Conservation (phyloP, 2,113 vertebrate genomes). For the Tringa solitaria region DNA sequence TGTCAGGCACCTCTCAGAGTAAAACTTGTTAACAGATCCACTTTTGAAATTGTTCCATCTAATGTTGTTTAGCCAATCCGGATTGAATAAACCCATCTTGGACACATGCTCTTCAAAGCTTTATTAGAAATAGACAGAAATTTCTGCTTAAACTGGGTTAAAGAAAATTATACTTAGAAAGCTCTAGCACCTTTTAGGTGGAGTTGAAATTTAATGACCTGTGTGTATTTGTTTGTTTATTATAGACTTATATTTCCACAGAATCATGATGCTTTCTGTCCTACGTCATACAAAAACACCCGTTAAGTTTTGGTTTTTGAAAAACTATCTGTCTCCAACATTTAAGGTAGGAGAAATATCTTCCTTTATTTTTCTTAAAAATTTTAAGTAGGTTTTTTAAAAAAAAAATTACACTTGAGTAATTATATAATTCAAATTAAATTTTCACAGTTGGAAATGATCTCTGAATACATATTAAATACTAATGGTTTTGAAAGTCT, state of each 20-base stretch:
- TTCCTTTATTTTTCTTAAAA: background rate
- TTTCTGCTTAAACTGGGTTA: background rate
- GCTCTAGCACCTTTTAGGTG: background rate
- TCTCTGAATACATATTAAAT: background rate
- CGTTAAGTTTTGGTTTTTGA: conserved; percentile 99
- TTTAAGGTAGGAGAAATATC: conserved; percentile 86
- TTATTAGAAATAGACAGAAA: background rate
- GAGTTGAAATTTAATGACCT: background rate
- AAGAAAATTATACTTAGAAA: background rate
- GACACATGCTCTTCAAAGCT: background rate
- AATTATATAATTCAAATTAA: background rate
- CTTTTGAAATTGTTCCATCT: background rate
- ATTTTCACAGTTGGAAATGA: background rate
- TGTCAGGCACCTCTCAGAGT: background rate
- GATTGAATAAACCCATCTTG: background rate
- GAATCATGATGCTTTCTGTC: conserved; percentile 99
- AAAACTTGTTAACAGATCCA: background rate
- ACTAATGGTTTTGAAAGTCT: background rate
- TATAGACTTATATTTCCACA: conserved; percentile 71
- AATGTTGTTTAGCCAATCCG: background rate
- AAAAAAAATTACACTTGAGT: background rate
- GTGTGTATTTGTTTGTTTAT: conserved; percentile 11
- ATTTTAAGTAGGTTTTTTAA: background rate
- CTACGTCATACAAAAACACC: conserved; percentile 90
- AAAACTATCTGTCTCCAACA: conserved; percentile 96